These are phyloP conservation scores for Flexamia atlantica DNA, from an alignment of 2,888 invertebrate species.

Conservation along the genomic window DNA sequence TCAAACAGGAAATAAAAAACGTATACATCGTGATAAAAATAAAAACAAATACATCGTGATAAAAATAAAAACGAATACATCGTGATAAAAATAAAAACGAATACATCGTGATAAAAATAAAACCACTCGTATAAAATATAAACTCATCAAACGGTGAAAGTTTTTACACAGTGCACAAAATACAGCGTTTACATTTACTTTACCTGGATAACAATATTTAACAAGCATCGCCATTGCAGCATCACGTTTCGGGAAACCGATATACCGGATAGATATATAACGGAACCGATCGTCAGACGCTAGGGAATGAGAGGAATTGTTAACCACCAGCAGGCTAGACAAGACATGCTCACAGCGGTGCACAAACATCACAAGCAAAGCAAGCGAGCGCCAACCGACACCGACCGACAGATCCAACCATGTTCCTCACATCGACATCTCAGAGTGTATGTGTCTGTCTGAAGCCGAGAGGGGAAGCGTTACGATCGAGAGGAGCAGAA, in stretches of 20 bases:
- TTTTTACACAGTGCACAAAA: not conserved
- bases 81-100: not conserved
- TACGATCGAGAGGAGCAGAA: not conserved
- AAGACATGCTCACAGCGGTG: slow-evolving; percentile 47
- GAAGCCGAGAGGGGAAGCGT: not conserved
- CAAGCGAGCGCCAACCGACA: slow-evolving; percentile 28
- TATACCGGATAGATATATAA: not conserved
- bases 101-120: not conserved
- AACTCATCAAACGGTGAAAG: slow-evolving; percentile 6
- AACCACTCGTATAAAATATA: not conserved
- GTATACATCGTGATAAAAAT: slow-evolving; percentile 13
- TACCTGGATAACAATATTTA: slow-evolving; percentile 2
- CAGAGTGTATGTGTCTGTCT: not conserved
- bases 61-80: not conserved
- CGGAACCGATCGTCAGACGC: not conserved
- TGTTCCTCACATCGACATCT: slow-evolving; percentile 25
- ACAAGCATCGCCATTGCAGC: slow-evolving; percentile 40
- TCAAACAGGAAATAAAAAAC: slow-evolving; percentile 7
- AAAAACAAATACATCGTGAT: not conserved
- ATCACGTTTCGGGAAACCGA: slow-evolving; percentile 26
- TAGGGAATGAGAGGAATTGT: slow-evolving; percentile 36
- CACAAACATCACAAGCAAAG: slow-evolving; percentile 46
- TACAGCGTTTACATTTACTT: not conserved
- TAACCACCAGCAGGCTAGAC: slow-evolving; percentile 53
- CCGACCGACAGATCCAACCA: slow-evolving; percentile 16